Evolutionary conservation across 2,113 vertebrate species (phyloP).

Genomic region (Strix uralensis): DNA sequence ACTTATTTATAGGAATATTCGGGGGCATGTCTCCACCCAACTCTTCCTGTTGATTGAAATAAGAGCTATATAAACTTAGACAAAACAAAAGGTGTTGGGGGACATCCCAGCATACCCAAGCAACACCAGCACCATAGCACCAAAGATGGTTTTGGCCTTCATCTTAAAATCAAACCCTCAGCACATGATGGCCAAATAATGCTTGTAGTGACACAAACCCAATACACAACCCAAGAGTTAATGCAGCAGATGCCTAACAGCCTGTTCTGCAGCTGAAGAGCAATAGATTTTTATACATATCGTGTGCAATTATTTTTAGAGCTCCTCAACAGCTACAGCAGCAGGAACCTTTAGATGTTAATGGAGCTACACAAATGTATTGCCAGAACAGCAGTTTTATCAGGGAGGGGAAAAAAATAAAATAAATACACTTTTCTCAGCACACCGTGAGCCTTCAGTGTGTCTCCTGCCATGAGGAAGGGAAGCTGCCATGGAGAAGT

Average conservation of each 20-base stretch:
- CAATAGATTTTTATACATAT: background rate
- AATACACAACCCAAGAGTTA: background rate
- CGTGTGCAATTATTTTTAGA: constrained; percentile 18
- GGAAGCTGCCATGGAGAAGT: background rate
- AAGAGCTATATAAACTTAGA: background rate
- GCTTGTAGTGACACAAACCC: too few relatives aligned
- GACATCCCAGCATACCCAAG: background rate
- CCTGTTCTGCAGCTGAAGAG: background rate
- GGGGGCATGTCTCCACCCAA: rapidly evolving
- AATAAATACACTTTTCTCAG: background rate
- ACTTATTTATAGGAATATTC: rapidly evolving
- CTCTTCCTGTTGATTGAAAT: background rate
- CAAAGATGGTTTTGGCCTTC: background rate
- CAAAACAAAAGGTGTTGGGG: background rate
- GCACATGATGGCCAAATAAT: rapidly evolving
- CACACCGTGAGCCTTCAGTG: background rate
- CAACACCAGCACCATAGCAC: rapidly evolving
- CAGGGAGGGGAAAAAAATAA: too few relatives aligned
- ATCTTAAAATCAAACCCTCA: background rate
- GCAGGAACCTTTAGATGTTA: background rate
- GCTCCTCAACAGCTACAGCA: constrained; percentile 8
- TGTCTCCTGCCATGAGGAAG: rapidly evolving
- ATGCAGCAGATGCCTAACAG: background rate
- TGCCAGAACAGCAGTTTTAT: background rate
- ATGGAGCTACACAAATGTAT: background rate